These are phyloP conservation scores for Drosophila neoperkinsi DNA, from an alignment of 2,888 invertebrate genomes.

Conservation along the genomic window DNA sequence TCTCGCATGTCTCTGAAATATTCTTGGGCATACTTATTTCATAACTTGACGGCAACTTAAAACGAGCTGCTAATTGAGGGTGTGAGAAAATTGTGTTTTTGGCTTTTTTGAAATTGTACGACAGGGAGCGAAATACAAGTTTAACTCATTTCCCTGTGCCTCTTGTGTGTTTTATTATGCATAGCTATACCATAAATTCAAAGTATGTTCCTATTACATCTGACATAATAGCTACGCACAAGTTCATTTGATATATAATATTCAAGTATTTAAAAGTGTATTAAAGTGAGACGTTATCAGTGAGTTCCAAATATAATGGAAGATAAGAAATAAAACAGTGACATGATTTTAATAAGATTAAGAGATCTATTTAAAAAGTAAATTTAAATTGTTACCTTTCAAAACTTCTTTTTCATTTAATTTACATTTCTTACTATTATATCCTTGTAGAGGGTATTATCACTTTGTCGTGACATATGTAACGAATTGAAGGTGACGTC, in stretches of 20 bases:
- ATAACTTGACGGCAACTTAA: slow-evolving; percentile 8
- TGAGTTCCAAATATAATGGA: neutral
- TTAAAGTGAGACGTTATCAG: neutral
- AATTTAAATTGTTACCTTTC: neutral
- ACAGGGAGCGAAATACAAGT: slow-evolving; percentile 5
- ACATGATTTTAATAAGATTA: neutral
- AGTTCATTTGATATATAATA: neutral
- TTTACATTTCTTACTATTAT: no score
- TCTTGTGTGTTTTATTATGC: slow-evolving; percentile 31
- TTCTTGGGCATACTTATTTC: slow-evolving; percentile 7
- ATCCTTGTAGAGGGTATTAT: no score
- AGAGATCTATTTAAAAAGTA: neutral
- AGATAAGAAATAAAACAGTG: neutral
- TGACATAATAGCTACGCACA: no score
- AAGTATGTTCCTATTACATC: neutral
- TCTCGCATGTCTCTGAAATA: slow-evolving; percentile 9
- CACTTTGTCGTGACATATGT: no score
- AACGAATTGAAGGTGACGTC: no score
- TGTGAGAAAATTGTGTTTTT: slow-evolving; percentile 40
- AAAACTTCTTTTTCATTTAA: neutral
- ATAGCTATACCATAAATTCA: slow-evolving; percentile 1
- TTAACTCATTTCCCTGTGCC: slow-evolving; percentile 2
- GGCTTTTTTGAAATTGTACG: slow-evolving; percentile 24
- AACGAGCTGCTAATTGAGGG: slow-evolving; percentile 2
- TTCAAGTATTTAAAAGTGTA: neutral